These are phyloP conservation scores for Zophobas atratus DNA, from an alignment of 1,140 invertebrate genomes.

Conservation along the genomic window DNA sequence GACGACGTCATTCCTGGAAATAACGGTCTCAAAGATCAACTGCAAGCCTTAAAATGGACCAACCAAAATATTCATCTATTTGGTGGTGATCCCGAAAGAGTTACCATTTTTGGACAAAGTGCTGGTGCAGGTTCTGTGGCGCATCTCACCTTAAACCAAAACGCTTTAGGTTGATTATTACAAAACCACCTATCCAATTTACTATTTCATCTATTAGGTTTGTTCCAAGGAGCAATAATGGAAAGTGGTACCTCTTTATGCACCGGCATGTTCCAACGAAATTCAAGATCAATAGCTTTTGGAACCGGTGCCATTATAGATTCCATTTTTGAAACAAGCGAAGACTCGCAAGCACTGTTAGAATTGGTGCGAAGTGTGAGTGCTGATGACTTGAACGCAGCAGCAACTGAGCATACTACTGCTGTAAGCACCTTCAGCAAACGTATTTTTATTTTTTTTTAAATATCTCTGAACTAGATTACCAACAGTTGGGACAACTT, in stretches of 20 bases:
- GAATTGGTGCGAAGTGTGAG: conserved; percentile 32
- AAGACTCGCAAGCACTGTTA: conserved; percentile 33
- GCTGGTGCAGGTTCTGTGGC: conserved; percentile 69
- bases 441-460: not conserved
- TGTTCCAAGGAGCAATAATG: conserved; percentile 48
- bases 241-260: conserved; percentile 45
- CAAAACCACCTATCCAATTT: not conserved
- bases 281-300: conserved; percentile 37
- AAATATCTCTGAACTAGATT: not conserved
- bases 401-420: not conserved
- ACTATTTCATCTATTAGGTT: conserved; percentile 6
- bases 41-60: conserved; percentile 68
- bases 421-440: not conserved
- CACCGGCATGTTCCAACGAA: conserved; percentile 39
- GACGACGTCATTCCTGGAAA: conserved; percentile 42
- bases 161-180: conserved; percentile 5
- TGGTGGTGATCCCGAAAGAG: conserved; percentile 56
- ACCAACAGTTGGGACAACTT: not conserved
- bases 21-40: conserved; percentile 48
- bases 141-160: conserved; percentile 57
- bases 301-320: conserved; percentile 28
- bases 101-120: conserved; percentile 70
- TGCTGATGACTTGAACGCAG: conserved; percentile 36
- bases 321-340: conserved; percentile 30
- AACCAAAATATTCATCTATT: conserved; percentile 66